Base-by-base conservation (phyloP, 2,888 invertebrate genomes). In the Sacculina carcini region DNA sequence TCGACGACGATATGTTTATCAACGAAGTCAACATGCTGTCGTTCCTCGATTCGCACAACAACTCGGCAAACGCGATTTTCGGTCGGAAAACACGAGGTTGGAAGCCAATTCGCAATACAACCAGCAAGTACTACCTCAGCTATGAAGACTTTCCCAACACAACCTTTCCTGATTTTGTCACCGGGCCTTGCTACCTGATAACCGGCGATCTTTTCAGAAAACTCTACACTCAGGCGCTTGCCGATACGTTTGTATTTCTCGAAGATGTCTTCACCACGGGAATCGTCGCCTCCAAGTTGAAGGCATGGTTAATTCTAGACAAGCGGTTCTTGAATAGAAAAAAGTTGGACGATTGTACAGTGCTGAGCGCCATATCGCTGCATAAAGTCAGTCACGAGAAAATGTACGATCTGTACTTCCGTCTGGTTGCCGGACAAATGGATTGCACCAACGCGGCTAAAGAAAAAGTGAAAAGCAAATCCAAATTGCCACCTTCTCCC, bases 181-280 rank as follows among this genome's bases (percentile, higher is more conserved):
- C 89, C 3, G 90, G 92, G 2, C 87, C 89, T 23, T 85, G 87
- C 12, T 92, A 92, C 68, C 68, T 87, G 50, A 64, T 90, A 64
- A 77, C 82, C 50, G 73, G 73, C 50, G 78, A 81, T 63, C 71
- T 79, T 51, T 72, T 83, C 40, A 72, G 74, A 53, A 75, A 75
- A 59, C 67, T 89, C 52, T 79, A 79, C 64, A 65, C 66, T 19
- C 74, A 74, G 46, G 77, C 85, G 26, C 68, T 79, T 55, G 71
- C 75, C 57, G 74, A 71, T 59, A 76, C 75, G 51, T 82, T 82
- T 65, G 71, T 89, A 59, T 81, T 83, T 58, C 71, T 89, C 52
- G 90, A 90, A 67, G 90, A 90, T 69, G 85, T 90, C 55, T 87
- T 80, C 65, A 75, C 83, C 55, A 89, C 89, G 49, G 90, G 90